Evolutionary conservation across 1,140 invertebrate species (phyloP), one percentile per base, ranked within the genome.

Genomic region (Eurosta solidaginis): DNA sequence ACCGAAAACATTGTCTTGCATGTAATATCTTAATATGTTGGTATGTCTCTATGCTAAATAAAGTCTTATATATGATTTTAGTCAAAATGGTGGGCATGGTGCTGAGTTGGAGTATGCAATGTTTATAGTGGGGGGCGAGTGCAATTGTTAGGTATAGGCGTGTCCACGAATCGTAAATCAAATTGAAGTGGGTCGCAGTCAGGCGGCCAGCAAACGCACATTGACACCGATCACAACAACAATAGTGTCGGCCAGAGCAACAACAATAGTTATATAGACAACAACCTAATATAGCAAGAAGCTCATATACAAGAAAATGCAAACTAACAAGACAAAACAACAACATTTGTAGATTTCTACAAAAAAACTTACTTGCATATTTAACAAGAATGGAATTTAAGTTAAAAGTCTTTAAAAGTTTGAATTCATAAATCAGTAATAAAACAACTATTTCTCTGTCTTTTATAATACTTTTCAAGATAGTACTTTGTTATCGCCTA

Each of bases 171-270:
- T 86, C 85, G 85, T 86, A 86, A 86, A 86, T 86, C 85, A 86
- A 83, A 86, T 86, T 86, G 85, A 86, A 86, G 85, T 86, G 85
- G 84, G 85, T 86, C 84, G 84, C 83, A 84, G 84, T 83, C 84
- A 82, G 83, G 82, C 82, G 63, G 63, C 78, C 76, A 79, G 73
- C 63, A 68, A 52, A 74, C 54, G 25, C 45, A 78, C 29, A 47
- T 42, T 40, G 25, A 50, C 40, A 76, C 45, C 44, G 47, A 76
- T 2, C 1, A 36, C 75, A 77, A 77, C n/a, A 77, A 77, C 76
- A 77, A 54, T 50, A 63, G 29, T n/a, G n/a, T 42, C 68, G 50
- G 76, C 80, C 80, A 77, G 73, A 82, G 29, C 80, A 80, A 81
- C 59, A 81, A 42, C 54, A 81, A 40, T 44, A 76, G 27, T 33